Base-by-base conservation (phyloP, 1,140 invertebrate genomes). In the Eurytemora carolleeae region DNA sequence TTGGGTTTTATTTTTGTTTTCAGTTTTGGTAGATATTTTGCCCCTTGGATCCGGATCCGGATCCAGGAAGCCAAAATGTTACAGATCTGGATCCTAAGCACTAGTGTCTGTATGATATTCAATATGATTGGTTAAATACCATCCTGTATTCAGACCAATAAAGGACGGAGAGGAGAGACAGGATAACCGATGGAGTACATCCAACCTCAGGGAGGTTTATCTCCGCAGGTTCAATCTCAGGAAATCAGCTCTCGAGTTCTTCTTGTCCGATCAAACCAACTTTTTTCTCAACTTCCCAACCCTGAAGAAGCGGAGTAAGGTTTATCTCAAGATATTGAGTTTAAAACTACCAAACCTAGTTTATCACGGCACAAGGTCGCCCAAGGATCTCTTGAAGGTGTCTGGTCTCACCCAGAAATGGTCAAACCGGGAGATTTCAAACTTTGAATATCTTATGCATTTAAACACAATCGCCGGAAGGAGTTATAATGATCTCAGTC, bases 381-480 rank as follows among this genome's bases (percentile, higher is more conserved):
- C 80, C 22, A 74, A 76, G 1, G 80, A 82, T 64, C 67, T 82
- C 15, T 68, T 82, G 7, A 73, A 75, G 55, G 72, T 77, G 7
- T 81, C 80, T 1, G 79, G 78, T 2, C 70, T 81, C 1, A 80
- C 77, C 12, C 78, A 80, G 69, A 78, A 79, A 69, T 82, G 80
- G 80, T 72, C 81, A 1, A 77, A 80, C 65, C 68, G 78, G 58
- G 80, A 82, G 69, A 81, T 82, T 22, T 77, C 77, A 16, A 82
- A 82, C 66, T 82, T 82, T 72, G 80, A 82, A 64, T 82, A 82
- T 68, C 67, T 82, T 52, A 82, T 82, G 78, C 78, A 76, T 66
- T 65, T 76, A 53, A 76, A 76, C 63, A 75, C 74, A 21, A 75
- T 76, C 52, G 73, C 74, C 56, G 75, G 75, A 7, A 61, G 74